Evolutionary conservation across 2,888 invertebrate genomes (phyloP).

Genomic region (Brassicogethes aeneus): DNA sequence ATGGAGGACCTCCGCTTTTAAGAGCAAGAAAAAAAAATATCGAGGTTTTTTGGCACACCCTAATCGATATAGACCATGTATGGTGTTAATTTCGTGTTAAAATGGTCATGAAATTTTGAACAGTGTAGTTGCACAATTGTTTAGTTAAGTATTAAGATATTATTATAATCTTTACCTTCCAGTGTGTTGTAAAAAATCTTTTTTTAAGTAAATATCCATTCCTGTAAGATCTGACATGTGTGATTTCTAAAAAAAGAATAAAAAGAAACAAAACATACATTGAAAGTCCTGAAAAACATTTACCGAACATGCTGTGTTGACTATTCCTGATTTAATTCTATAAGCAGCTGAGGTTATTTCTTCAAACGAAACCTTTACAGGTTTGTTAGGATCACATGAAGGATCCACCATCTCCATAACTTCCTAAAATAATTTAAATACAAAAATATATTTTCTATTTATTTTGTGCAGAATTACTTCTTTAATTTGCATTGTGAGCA

Average conservation of each 20-base stretch:
- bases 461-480: no score
- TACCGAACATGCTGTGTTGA: slow-evolving; percentile 81
- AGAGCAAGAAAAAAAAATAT: no score
- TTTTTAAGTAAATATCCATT: slow-evolving; percentile 87
- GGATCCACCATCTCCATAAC: slow-evolving; percentile 29
- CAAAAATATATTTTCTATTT: no score
- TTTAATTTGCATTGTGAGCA: not conserved
- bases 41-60: no score
- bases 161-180: slow-evolving; percentile 61
- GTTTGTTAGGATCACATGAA: slow-evolving; percentile 58
- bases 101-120: no score
- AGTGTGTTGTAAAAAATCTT: slow-evolving; percentile 90
- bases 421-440: slow-evolving; percentile 13
- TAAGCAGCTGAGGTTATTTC: slow-evolving; percentile 86
- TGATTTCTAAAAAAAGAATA: slow-evolving; percentile 55
- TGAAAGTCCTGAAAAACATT: no score
- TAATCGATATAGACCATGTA: no score
- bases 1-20: no score
- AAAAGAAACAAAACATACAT: no score
- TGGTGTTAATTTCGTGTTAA: no score
- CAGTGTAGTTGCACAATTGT: no score
- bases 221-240: slow-evolving; percentile 68
- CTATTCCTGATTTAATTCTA: slow-evolving; percentile 74
- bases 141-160: not conserved
- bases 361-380: slow-evolving; percentile 66